Percentiles rank a stretch among this genome's conserved stretches.
Conservation (phyloP, 2,888 invertebrate species). For the Cheiracanthium punctorium region DNA sequence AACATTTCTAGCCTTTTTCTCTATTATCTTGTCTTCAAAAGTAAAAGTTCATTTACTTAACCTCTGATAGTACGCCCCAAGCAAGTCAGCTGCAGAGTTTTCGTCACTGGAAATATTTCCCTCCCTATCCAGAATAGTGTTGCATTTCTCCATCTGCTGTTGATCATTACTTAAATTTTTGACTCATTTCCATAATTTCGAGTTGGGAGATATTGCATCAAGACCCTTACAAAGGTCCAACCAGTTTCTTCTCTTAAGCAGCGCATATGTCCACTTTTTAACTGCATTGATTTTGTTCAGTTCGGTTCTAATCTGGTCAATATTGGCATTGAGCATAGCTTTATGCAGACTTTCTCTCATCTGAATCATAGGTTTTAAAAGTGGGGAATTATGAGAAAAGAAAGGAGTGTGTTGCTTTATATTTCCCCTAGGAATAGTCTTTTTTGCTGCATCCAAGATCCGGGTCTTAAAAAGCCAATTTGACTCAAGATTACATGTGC, state of each 20-base stretch:
- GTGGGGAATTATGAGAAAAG: background rate
- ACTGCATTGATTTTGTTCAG: constrained; percentile 19
- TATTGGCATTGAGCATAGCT: background rate
- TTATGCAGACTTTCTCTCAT: background rate
- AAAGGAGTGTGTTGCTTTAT: background rate
- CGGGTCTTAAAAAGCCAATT: background rate
- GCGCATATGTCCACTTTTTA: background rate
- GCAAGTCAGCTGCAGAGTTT: background rate
- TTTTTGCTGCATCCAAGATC: background rate
- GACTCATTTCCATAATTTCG: background rate
- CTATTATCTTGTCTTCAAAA: too few relatives aligned
- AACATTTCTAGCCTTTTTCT: too few relatives aligned
- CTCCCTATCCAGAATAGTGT: background rate
- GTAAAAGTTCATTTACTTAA: too few relatives aligned
- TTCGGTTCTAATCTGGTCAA: background rate
- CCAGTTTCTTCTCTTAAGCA: background rate
- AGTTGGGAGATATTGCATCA: background rate
- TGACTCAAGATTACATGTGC: background rate
- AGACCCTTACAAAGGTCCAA: background rate
- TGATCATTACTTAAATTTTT: constrained; percentile 9
- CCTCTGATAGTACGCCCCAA: too few relatives aligned
- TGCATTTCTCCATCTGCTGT: background rate
- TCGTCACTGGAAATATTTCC: background rate
- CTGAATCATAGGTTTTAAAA: background rate
- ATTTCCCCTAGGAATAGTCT: constrained; percentile 1